These are phyloP conservation scores for Mesitornis unicolor DNA, from an alignment of 2,113 vertebrate genomes.

Conservation along the genomic window DNA sequence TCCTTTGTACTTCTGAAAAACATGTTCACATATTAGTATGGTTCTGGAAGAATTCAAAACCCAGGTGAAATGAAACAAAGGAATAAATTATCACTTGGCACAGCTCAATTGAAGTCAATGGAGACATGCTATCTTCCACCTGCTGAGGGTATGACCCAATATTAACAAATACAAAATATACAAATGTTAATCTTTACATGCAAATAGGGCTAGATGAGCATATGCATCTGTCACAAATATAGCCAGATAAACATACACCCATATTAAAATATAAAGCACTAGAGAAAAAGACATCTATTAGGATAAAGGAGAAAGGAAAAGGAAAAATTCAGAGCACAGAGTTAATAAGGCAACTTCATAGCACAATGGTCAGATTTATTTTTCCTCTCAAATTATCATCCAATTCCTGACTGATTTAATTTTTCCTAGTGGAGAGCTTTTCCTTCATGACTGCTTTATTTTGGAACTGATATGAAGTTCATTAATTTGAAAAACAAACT, in stretches of 20 bases:
- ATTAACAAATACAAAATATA: not conserved
- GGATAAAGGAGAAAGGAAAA: not conserved
- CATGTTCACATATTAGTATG: accelerated
- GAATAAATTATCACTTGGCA: not conserved
- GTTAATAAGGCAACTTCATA: not conserved
- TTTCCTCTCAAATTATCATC: not conserved
- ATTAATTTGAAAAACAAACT: slow-evolving; percentile 27
- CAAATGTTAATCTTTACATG: not conserved
- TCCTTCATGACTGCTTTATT: not conserved
- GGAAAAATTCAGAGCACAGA: not conserved
- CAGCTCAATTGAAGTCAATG: not conserved
- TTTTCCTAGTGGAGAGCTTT: slow-evolving; percentile 11
- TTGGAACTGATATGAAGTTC: not conserved
- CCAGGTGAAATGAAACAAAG: not conserved
- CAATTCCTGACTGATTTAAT: not conserved
- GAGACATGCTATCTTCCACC: not conserved
- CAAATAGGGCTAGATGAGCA: not conserved
- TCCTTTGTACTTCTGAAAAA: not conserved
- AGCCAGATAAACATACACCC: not conserved
- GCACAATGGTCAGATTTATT: not conserved
- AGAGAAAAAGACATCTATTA: not conserved
- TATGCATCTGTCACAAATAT: not conserved
- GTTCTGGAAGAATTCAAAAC: not conserved
- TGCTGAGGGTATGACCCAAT: not conserved
- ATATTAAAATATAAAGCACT: not conserved